phyloP scores from a whole-genome alignment of 2,113 vertebrate genomes.

The Callopanchax toddi region DNA sequence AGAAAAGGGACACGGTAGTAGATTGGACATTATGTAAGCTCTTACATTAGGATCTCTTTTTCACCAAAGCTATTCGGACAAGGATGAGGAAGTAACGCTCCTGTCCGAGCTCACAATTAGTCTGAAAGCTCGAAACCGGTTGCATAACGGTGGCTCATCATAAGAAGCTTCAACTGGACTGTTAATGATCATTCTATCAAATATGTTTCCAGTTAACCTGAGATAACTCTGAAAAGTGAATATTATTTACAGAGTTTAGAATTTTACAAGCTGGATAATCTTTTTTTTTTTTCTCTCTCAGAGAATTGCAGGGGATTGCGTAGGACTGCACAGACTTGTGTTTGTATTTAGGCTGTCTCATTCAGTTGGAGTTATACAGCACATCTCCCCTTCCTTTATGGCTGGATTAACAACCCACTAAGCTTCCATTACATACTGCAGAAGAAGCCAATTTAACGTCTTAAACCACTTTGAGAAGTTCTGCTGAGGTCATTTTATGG shows the following conservation, averaged over 20 bases:
- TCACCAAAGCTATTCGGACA: conserved; percentile 49
- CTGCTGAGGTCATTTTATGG: neutral
- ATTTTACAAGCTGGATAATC: conserved; percentile 20
- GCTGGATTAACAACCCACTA: conserved; percentile 49
- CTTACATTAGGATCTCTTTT: conserved; percentile 48
- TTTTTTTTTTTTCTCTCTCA: conserved; percentile 5
- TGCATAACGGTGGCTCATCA: conserved; percentile 36
- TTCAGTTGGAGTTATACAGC: conserved; percentile 19
- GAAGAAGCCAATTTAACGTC: conserved; percentile 30
- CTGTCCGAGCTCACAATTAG: conserved; percentile 52
- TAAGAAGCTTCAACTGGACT: conserved; percentile 25
- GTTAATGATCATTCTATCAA: conserved; percentile 37
- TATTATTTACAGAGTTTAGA: conserved; percentile 27
- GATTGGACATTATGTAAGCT: conserved; percentile 68
- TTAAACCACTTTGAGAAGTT: conserved; percentile 21
- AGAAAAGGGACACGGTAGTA: conserved; percentile 47
- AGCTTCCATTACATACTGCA: conserved; percentile 20
- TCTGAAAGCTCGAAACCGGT: conserved; percentile 56
- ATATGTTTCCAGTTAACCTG: conserved; percentile 8
- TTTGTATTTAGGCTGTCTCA: conserved; percentile 26
- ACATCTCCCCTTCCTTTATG: conserved; percentile 18
- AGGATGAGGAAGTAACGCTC: conserved; percentile 55
- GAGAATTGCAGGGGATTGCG: conserved; percentile 39
- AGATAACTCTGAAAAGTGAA: neutral
- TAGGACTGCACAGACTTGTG: conserved; percentile 25